Evolutionary conservation across 2,113 vertebrate species (phyloP).

Genomic region (Gavialis gangeticus): DNA sequence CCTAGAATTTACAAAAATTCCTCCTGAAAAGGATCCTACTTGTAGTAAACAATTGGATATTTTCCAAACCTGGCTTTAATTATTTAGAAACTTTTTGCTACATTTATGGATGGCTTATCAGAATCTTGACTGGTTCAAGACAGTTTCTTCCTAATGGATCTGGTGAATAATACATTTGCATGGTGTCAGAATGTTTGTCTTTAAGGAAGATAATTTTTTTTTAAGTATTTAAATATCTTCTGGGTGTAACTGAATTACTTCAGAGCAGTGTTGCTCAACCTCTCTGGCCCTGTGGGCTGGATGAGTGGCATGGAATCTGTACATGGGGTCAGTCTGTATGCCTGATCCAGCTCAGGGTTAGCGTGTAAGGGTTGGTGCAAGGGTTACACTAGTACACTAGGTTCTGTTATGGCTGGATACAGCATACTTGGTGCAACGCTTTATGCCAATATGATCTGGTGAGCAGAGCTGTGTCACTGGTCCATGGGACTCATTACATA

Average conservation of each 20-base stretch:
- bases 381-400: too few species aligned
- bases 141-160: conserved; percentile 2
- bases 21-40: neutral
- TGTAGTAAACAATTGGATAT: neutral
- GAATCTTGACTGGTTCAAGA: neutral
- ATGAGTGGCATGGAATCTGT: too few species aligned
- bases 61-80: conserved; percentile 8
- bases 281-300: too few species aligned
- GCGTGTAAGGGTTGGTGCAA: too few species aligned
- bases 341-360: too few species aligned
- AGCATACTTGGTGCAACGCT: too few species aligned
- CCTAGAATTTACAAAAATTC: neutral
- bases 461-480: too few species aligned
- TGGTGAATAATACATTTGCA: neutral
- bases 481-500: too few species aligned
- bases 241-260: neutral
- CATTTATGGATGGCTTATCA: conserved; percentile 7
- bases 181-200: neutral
- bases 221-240: neutral
- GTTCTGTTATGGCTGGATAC: too few species aligned
- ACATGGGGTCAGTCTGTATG: too few species aligned
- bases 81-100: conserved; percentile 9
- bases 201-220: neutral
- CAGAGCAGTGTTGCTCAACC: too few species aligned
- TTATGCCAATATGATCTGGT: too few species aligned